A percentile compares a stretch with the other conserved stretches of the same genome.
Evolutionary conservation across 1,140 invertebrate species (phyloP).

Genomic region (Scaptomyza montana): DNA sequence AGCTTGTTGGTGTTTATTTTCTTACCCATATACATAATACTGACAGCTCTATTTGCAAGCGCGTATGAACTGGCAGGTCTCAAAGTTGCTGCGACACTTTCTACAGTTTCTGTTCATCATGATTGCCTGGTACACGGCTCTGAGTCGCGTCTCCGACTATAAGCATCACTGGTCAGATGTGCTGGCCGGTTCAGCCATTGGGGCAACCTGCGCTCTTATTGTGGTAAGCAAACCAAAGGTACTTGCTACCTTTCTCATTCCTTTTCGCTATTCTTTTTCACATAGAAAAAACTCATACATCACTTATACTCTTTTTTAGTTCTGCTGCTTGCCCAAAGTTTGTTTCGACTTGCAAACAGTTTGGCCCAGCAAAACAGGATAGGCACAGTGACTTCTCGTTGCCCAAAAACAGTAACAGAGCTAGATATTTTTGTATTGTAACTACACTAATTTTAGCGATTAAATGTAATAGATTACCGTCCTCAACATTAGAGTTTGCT

Average conservation of each 20-base stretch:
- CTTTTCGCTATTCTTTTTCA: background rate
- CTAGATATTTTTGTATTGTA: slow-evolving; percentile 25
- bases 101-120: slow-evolving; percentile 90
- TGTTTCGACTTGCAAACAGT: slow-evolving; percentile 77
- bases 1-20: slow-evolving; percentile 65
- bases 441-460: slow-evolving; percentile 14
- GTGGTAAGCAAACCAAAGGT: slow-evolving; percentile 85
- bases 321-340: slow-evolving; percentile 62
- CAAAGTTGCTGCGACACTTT: slow-evolving; percentile 90
- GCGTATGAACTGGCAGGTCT: slow-evolving; percentile 89
- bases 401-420: background rate
- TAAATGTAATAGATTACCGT: slow-evolving; percentile 24
- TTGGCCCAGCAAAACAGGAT: slow-evolving; percentile 59
- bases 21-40: slow-evolving; percentile 1
- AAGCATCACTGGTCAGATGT: slow-evolving; percentile 96
- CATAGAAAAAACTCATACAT: background rate
- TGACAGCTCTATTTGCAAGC: slow-evolving; percentile 92
- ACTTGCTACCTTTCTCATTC: background rate
- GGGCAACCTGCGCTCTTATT: slow-evolving; percentile 85
- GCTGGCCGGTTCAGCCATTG: slow-evolving; percentile 85
- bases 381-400: slow-evolving; percentile 46
- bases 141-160: slow-evolving; percentile 96
- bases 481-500: slow-evolving; percentile 23
- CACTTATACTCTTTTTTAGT: slow-evolving; percentile 65
- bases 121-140: slow-evolving; percentile 91